Conservation (phyloP, 2,797 vertebrate genomes). For the Pampus argenteus region DNA sequence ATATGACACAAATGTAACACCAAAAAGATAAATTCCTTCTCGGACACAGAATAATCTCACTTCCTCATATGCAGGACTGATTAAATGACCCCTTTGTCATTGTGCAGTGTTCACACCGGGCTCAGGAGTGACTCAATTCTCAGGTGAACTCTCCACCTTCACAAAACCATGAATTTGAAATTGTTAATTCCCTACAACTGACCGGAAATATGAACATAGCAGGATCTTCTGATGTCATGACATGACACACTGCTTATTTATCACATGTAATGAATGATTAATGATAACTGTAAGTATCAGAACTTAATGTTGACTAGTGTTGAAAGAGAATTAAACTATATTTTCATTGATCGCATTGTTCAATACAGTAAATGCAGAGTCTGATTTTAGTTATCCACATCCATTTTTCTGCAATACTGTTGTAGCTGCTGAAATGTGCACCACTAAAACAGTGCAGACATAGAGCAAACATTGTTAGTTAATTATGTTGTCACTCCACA, state of each 20-base stretch:
- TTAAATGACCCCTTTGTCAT: conserved; percentile 51
- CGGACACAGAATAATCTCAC: conserved; percentile 35
- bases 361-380: background rate
- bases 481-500: background rate
- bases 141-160: background rate
- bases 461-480: conserved; percentile 11
- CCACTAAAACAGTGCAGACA: conserved; percentile 1
- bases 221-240: background rate
- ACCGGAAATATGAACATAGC: background rate
- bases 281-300: background rate
- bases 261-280: background rate
- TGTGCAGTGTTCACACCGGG: conserved; percentile 7
- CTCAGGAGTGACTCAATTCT: conserved; percentile 1
- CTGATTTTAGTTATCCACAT: background rate
- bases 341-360: background rate
- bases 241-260: background rate
- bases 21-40: background rate
- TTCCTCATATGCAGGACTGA: conserved; percentile 55
- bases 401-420: background rate
- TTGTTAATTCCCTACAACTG: background rate
- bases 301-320: background rate
- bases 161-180: background rate
- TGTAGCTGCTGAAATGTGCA: conserved; percentile 15
- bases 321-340: background rate
- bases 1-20: background rate